A percentile compares a stretch with the other conserved stretches of the same genome.
phyloP scores from a whole-genome alignment of 1,140 invertebrate species.

The Vollenhovia emeryi region DNA sequence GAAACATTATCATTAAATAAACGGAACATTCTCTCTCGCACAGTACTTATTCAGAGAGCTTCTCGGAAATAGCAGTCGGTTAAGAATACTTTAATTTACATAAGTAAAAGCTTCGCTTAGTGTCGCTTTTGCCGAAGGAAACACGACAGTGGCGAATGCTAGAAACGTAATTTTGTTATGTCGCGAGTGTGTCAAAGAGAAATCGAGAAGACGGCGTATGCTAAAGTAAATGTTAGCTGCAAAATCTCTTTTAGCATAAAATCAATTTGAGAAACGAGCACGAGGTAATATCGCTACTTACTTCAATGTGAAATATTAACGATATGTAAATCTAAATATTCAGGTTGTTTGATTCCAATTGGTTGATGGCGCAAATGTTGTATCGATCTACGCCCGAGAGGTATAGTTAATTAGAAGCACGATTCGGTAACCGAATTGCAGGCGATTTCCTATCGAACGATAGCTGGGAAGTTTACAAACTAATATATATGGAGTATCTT shows the following conservation, averaged over 20 bases:
- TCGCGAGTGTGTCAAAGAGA: constrained; percentile 15
- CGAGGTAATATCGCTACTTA: not conserved
- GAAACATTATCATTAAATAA: constrained; percentile 28
- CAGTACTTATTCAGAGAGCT: constrained; percentile 17
- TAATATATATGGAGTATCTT: constrained; percentile 36
- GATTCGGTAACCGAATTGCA: constrained; percentile 25
- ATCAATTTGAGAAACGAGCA: not conserved
- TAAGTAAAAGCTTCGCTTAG: constrained; percentile 50
- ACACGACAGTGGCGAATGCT: constrained; percentile 21
- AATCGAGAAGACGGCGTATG: not conserved
- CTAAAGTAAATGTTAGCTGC: constrained; percentile 2
- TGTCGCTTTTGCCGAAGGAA: constrained; percentile 14
- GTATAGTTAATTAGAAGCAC: constrained; percentile 32
- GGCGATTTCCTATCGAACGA: constrained; percentile 28
- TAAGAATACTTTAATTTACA: constrained; percentile 58
- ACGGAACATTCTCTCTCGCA: not conserved
- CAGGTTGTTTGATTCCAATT: not conserved
- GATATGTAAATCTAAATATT: not conserved
- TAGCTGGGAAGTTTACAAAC: constrained; percentile 30
- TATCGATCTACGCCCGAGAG: not conserved
- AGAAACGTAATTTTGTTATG: constrained; percentile 38
- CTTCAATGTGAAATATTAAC: not conserved
- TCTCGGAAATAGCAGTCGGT: constrained; percentile 41
- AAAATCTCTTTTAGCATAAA: not conserved
- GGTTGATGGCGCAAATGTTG: not conserved